These are phyloP conservation scores for Diorhabda elongata DNA, from an alignment of 1,140 invertebrate genomes.

Conservation along the genomic window DNA sequence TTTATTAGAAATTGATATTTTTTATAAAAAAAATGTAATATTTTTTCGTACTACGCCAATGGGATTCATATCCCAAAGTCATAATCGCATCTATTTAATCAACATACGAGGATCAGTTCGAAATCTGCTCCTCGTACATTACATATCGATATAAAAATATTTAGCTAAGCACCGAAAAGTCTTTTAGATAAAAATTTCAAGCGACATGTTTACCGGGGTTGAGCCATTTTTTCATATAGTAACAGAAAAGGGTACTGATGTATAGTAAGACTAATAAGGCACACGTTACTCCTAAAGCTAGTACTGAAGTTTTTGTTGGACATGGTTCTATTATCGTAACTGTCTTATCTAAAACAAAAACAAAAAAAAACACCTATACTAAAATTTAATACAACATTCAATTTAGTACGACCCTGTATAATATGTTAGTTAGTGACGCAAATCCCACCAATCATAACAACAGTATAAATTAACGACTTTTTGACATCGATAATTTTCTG, in stretches of 20 bases:
- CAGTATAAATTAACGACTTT: neutral
- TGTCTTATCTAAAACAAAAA: constrained; percentile 69
- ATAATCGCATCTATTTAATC: constrained; percentile 14
- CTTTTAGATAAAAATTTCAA: constrained; percentile 45
- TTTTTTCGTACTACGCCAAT: neutral
- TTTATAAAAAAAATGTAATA: constrained; percentile 1
- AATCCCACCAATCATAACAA: too few relatives aligned
- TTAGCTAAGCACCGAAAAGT: constrained; percentile 14
- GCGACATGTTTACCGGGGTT: constrained; percentile 75
- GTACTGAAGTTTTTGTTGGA: constrained; percentile 83
- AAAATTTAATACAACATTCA: neutral
- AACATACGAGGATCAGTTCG: constrained; percentile 12
- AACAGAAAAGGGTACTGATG: constrained; percentile 82
- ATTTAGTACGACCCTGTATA: neutral
- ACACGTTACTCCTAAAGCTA: constrained; percentile 83
- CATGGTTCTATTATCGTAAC: constrained; percentile 83
- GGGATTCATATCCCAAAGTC: neutral
- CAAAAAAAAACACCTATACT: neutral
- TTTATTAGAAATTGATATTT: constrained; percentile 18
- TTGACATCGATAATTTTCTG: neutral
- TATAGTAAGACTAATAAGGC: constrained; percentile 86
- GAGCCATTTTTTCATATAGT: constrained; percentile 88
- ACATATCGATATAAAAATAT: constrained; percentile 23
- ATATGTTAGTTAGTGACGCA: neutral
- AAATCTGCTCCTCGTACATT: constrained; percentile 11